phyloP scores from a whole-genome alignment of 2,797 vertebrate genomes.

The Rousettus madagascariensis region DNA sequence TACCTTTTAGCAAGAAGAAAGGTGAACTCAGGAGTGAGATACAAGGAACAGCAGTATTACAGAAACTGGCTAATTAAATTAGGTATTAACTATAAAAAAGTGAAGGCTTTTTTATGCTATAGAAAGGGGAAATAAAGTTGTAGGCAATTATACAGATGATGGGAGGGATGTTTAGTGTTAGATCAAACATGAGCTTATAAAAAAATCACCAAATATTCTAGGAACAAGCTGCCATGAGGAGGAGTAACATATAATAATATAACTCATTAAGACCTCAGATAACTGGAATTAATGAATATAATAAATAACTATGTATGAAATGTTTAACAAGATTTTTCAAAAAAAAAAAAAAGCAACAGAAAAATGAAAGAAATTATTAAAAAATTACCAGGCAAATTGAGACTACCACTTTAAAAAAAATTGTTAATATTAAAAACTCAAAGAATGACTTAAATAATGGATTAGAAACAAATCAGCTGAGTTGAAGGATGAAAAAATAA shows the following conservation, averaged over 20 bases:
- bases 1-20: conserved; percentile 1
- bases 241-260: not conserved
- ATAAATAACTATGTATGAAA: not conserved
- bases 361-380: not conserved
- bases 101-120: not conserved
- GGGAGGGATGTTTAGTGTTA: not conserved
- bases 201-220: conserved; percentile 28
- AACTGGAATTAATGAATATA: not conserved
- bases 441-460: not conserved
- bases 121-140: not conserved
- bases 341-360: not conserved
- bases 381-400: not conserved
- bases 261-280: not conserved
- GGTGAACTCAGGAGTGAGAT: not conserved
- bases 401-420: not conserved
- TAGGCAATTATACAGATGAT: not conserved
- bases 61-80: not conserved
- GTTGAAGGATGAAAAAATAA: not conserved
- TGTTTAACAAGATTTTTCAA: not conserved
- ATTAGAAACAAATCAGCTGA: not conserved
- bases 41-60: not conserved
- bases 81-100: not conserved
- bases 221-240: not conserved
- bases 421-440: not conserved
- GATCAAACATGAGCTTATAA: not conserved